These are phyloP conservation scores for Tychaedon coryphoeus DNA, from an alignment of 2,113 vertebrate species.

Conservation along the genomic window DNA sequence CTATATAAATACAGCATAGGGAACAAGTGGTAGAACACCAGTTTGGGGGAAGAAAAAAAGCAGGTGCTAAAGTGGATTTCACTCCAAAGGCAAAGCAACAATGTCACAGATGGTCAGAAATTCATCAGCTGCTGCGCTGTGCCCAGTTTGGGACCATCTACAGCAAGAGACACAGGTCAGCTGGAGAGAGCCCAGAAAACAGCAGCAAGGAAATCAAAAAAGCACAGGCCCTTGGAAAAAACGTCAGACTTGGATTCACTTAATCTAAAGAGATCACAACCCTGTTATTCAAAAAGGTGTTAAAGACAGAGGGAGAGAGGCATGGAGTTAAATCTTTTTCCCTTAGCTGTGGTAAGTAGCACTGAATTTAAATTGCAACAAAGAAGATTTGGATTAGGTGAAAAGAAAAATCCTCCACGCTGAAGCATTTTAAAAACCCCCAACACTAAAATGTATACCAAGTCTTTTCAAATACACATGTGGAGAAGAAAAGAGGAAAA, in stretches of 20 bases:
- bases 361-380: background rate
- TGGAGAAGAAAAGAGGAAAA: background rate
- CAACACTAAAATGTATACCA: background rate
- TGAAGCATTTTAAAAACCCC: accelerated
- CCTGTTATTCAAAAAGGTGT: background rate
- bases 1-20: background rate
- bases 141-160: background rate
- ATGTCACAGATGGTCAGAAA: background rate
- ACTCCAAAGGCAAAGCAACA: background rate
- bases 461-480: background rate
- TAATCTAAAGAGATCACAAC: background rate
- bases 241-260: background rate
- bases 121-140: background rate
- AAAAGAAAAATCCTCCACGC: background rate
- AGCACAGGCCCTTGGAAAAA: background rate
- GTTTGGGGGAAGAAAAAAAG: background rate
- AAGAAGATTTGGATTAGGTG: background rate
- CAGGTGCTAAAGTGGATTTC: background rate
- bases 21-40: background rate
- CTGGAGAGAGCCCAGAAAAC: background rate
- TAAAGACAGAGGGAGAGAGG: background rate
- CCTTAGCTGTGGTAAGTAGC: background rate
- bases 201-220: background rate
- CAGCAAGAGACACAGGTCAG: background rate
- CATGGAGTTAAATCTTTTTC: background rate